A percentile compares a stretch with the other conserved stretches of the same genome.
These are phyloP conservation scores for Philantomba maxwellii DNA, from an alignment of 2,113 vertebrate genomes.

Conservation along the genomic window DNA sequence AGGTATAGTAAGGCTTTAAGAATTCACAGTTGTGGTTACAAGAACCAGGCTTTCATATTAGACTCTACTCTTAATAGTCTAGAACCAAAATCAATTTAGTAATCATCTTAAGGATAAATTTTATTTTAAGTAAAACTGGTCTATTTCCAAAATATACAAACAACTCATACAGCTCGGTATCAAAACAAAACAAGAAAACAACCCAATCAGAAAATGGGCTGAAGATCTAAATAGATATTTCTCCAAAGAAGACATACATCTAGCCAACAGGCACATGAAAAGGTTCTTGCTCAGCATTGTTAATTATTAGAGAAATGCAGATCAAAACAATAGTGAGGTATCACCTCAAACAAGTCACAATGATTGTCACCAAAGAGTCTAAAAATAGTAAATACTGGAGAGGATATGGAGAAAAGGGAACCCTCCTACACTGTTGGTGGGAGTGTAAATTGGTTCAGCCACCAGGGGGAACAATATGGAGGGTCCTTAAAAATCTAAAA, in stretches of 20 bases:
- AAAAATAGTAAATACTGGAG: background rate
- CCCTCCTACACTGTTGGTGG: background rate
- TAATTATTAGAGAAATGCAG: background rate
- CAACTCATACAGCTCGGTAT: background rate
- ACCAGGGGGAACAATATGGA: background rate
- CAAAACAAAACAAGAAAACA: background rate
- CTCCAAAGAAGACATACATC: background rate
- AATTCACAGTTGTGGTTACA: background rate
- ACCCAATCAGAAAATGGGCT: background rate
- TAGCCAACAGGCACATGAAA: background rate
- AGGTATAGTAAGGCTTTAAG: background rate
- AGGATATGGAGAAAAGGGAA: background rate
- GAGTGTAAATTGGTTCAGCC: background rate
- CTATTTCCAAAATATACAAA: background rate
- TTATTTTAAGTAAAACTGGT: background rate
- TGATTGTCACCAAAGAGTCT: background rate
- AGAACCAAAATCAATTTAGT: background rate
- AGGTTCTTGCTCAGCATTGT: background rate
- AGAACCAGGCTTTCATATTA: background rate
- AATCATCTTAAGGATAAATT: background rate
- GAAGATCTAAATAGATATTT: background rate
- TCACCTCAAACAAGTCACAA: background rate
- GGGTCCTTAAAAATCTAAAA: background rate
- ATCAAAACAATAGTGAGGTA: background rate
- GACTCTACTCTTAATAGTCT: background rate